These are phyloP conservation scores for Saccopteryx leptura DNA, from an alignment of 2,113 vertebrate species.

Conservation along the genomic window DNA sequence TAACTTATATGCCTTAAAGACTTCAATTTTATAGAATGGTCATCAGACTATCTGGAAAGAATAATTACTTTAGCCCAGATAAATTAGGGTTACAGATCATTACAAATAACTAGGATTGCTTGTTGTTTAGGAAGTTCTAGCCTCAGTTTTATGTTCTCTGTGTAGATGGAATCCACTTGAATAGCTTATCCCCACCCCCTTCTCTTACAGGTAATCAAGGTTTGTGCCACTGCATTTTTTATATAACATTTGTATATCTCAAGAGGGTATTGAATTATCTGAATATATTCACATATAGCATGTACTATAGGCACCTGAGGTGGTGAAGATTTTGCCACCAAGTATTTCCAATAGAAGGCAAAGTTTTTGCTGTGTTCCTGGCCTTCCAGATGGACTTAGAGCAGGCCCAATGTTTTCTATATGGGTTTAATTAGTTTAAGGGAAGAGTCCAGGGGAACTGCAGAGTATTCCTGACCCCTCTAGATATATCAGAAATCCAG, in stretches of 20 bases:
- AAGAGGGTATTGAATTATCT: not conserved
- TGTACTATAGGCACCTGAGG: not conserved
- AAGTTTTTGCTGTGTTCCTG: not conserved
- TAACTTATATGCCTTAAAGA: not conserved
- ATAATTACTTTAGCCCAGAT: not conserved
- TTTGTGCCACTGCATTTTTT: conserved; percentile 6
- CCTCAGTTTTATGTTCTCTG: not conserved
- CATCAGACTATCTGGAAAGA: not conserved
- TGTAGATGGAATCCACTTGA: not conserved
- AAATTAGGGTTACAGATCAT: not conserved
- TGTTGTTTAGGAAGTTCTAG: not conserved
- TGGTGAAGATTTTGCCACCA: not conserved
- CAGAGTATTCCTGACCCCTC: not conserved
- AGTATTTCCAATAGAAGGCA: not conserved
- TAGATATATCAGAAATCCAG: not conserved
- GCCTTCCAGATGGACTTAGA: not conserved
- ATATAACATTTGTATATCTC: not conserved
- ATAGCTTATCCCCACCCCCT: not conserved
- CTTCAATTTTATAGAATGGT: not conserved
- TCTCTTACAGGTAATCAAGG: not conserved
- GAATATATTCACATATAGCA: not conserved
- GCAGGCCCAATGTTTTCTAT: not conserved
- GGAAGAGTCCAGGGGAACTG: not conserved
- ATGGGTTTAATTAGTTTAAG: not conserved
- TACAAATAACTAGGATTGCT: not conserved